Evolutionary conservation across 2,113 vertebrate genomes (phyloP), one percentile per base, ranked within the genome.

Genomic region (Mastomys coucha): DNA sequence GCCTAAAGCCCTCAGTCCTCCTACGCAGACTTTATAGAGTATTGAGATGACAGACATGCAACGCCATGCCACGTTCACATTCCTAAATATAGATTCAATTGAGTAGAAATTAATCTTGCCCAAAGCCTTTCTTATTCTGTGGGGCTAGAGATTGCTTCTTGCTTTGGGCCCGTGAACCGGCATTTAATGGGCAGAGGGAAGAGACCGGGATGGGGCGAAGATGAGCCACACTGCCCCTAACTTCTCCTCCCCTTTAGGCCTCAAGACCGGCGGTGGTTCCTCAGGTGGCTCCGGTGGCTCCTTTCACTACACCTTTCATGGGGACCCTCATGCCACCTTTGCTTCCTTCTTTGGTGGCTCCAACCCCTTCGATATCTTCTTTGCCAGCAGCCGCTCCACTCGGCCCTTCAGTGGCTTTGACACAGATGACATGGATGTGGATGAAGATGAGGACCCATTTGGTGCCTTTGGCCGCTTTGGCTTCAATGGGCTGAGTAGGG

Each of bases 321-420:
- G 99, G 92, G 99, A 99, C 98, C 99, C 99, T 10, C 99, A 99
- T 0, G 99, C 99, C 95, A 99, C 99, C 65, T 99, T 99, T 0
- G 99, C 99, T 0, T 99, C 99, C 95, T 99, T 99, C 98, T 99
- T 99, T 0, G 99, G 99, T 8, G 99, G 99, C 97, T 99, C 99
- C 98, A 99, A 99, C 97, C 99, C 99, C 92, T 99, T 99, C 0
- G 99, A 99, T 97, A 99, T 99, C 98, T 99, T 99, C 98, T 99
- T 99, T 1, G 99, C 99, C 94, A 99, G 99, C 94, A 99, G 99
- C 97, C 99, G 99, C 31, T 98, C 98, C 12, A 98, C 99, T 93
- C 98, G 99, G 10, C 97, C 98, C 92, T 99, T 99, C 98, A 99
- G 99, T 45, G 99, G 99, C 90, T 99, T 99, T 69, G 99, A 99